These are phyloP conservation scores for Penelope pileata DNA, from an alignment of 2,113 vertebrate species.

Conservation along the genomic window DNA sequence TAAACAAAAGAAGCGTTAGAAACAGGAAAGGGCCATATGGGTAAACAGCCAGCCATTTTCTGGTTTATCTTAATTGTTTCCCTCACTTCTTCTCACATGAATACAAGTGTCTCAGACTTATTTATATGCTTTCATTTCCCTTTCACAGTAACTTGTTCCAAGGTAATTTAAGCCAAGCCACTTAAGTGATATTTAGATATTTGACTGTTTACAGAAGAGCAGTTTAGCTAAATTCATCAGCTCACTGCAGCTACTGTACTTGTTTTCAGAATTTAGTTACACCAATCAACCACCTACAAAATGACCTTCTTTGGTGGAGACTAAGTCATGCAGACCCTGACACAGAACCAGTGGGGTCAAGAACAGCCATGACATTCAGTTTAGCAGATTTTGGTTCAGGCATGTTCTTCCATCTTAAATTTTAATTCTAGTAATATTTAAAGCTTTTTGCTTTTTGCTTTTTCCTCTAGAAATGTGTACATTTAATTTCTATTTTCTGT, in stretches of 20 bases:
- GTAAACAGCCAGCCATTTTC: conserved; percentile 62
- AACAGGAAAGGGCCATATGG: conserved; percentile 53
- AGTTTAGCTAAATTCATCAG: conserved; percentile 53
- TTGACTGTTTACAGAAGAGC: conserved; percentile 61
- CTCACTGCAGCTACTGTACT: conserved; percentile 17
- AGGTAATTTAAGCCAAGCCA: conserved; percentile 67
- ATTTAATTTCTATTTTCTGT: background rate
- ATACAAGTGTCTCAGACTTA: conserved; percentile 66
- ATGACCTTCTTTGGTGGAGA: background rate
- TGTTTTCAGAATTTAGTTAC: conserved; percentile 27
- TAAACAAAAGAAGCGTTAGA: conserved; percentile 71
- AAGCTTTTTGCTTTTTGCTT: background rate
- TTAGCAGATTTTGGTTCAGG: background rate
- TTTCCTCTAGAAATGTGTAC: background rate
- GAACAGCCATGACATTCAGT: background rate
- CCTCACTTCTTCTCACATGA: conserved; percentile 59
- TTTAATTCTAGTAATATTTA: background rate
- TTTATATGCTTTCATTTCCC: conserved; percentile 69
- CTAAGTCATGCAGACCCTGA: background rate
- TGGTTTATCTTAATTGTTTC: conserved; percentile 72
- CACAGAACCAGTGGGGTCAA: background rate
- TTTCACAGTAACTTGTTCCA: conserved; percentile 68
- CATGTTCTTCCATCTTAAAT: background rate
- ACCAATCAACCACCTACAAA: background rate
- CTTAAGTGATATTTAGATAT: conserved; percentile 68